Conservation (phyloP, 2,797 vertebrate genomes). For the Clarias pachynema region DNA sequence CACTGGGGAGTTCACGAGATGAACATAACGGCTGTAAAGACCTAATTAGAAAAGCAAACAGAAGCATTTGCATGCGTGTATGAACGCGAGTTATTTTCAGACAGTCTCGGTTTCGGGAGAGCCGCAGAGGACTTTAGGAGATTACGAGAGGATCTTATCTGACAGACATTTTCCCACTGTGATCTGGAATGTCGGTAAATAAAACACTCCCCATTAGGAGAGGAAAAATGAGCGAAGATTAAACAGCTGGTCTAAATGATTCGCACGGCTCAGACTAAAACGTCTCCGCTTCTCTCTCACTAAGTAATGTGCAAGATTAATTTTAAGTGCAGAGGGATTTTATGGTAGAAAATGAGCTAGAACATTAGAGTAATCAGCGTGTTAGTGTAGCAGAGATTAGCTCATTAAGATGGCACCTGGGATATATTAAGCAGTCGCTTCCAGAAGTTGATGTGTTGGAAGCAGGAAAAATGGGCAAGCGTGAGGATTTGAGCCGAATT, state of each 20-base stretch:
- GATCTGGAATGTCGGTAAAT: slow-evolving; percentile 31
- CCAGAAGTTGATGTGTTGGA: too few species aligned
- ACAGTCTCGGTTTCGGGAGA: not conserved
- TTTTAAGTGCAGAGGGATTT: not conserved
- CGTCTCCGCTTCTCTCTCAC: slow-evolving; percentile 2
- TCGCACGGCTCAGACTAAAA: not conserved
- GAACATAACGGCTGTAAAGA: not conserved
- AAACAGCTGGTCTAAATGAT: slow-evolving; percentile 25
- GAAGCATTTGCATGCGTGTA: too few species aligned
- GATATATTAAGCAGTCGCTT: too few species aligned
- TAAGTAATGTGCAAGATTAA: not conserved
- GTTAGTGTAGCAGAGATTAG: too few species aligned
- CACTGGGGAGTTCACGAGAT: not conserved
- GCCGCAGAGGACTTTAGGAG: not conserved
- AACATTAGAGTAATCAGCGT: not conserved
- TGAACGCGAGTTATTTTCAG: not conserved
- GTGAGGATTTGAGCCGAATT: too few species aligned
- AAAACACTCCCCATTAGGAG: slow-evolving; percentile 4
- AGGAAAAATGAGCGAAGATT: slow-evolving; percentile 29
- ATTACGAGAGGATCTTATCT: slow-evolving; percentile 32
- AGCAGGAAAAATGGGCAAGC: too few species aligned
- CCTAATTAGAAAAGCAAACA: not conserved
- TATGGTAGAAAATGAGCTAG: not conserved
- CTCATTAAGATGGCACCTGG: too few species aligned
- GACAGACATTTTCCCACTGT: slow-evolving; percentile 26